Base-by-base conservation (phyloP, 1,140 invertebrate genomes). In the Odontomachus brunneus region DNA sequence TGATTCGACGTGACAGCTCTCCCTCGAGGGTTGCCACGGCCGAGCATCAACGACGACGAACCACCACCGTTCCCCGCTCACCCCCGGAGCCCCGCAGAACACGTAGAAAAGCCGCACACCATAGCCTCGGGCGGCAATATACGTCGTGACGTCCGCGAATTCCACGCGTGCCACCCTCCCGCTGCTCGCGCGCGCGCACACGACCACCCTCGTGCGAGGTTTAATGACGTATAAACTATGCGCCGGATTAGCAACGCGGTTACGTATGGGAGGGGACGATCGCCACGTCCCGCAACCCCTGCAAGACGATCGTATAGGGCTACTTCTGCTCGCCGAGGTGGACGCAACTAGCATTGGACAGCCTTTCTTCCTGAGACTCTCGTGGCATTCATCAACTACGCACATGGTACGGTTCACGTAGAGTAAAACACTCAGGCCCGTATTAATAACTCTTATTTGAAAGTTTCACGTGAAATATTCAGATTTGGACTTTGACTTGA, bases 141-240 rank as follows among this genome's bases (percentile, higher is more conserved):
- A 92, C 89, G 89, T 72, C 91, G 91, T 93, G 92, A 93, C 92
- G 92, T 93, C 84, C 91, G 92, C 91, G 91, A 89, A 93, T 93
- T 93, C 92, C 91, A 84, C 89, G 90, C 92, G 89, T 91, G 91
- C 92, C 91, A 83, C 88, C 84, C 83, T 82, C 72, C 71, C 88
- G 69, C 90, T 88, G 80, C 26, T 73, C 76, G 33, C 33, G 33
- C 76, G 73, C 38, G 38, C 38, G 44, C 29, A 33, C 29, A 33
- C 5, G 29, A 5, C 60, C 66, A 80, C 87, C 87, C 84, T 85
- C 81, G 67, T 84, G 87, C 88, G 83, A 88, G 88, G 91, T 92
- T 93, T 93, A 93, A 93, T 93, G 93, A 93, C 93, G 93, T 93
- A 93, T 93, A 93, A 93, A 93, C 93, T 93, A 93, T 93, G 93